Evolutionary conservation across 2,888 invertebrate genomes (phyloP), one percentile per base, ranked within the genome.

Genomic region (Scaptomyza caliginosa): DNA sequence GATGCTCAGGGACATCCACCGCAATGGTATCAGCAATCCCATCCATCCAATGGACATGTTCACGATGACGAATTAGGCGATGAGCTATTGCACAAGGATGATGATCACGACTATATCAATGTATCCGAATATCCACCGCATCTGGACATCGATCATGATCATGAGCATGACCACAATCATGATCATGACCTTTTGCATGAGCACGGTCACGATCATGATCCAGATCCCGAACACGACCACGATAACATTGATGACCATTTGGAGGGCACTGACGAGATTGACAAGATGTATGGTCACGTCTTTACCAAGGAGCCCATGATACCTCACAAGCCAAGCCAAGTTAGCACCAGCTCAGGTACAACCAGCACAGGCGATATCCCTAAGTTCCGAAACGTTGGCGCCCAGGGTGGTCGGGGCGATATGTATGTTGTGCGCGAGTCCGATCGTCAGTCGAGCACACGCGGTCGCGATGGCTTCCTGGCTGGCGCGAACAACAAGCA

Each of bases 381-480:
- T 6, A 83, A 89, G 17, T 82, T 85, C 28, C 89, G 90, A 0
- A 89, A 84, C 21, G 74, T 90, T 3, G 90, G 89, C 2, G 83
- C 88, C 0, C 86, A 90, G 24, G 85, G 85, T 28, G 83, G 87
- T 8, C 82, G 90, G 2, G 78, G 85, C 0, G 91, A 90, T 45
- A 73, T 90, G n/a, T 90, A 89, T 52, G 90, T 88, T 0, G 86
- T 90, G 1, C 86, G 87, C 3, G 90, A 90, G 40, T 82, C 78
- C 3, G 90, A 90, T 52, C 81, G 89, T 7, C 90, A 90, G 45
- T 26, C 70, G n/a, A 69, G 74, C 13, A 71, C 88, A 1, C 83
- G 90, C 0, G 89, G 90, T 0, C 88, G 86, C 2, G 88, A 89
- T 19, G 88, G 88, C 2, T 89, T 77, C 52, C 82, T 88, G 13